Evolutionary conservation across 2,888 invertebrate genomes (phyloP).

Genomic region (Gandaritis pyraliata): DNA sequence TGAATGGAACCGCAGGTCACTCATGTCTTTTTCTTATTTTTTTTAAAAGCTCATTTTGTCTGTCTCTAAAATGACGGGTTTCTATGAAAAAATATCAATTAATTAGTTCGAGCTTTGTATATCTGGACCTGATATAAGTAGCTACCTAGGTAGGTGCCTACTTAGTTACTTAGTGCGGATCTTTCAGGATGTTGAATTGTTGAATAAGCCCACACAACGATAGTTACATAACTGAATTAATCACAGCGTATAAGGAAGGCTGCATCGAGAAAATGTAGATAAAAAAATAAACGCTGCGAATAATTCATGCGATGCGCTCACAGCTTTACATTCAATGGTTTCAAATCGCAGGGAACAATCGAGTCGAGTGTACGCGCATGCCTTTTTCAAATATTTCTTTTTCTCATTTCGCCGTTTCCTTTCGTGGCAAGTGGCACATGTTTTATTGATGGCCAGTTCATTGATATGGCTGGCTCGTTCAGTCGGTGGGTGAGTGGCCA

Average conservation of each 20-base stretch:
- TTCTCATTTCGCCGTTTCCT: constrained; percentile 82
- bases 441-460: constrained; percentile 84
- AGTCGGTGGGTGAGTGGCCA: constrained; percentile 82
- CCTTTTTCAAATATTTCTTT: constrained; percentile 81
- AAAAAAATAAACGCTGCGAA: constrained; percentile 52
- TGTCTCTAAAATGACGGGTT: constrained; percentile 27
- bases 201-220: constrained; percentile 60
- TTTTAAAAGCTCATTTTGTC: constrained; percentile 22
- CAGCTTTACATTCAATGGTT: constrained; percentile 80
- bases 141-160: too few relatives aligned
- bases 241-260: constrained; percentile 62
- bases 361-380: constrained; percentile 70
- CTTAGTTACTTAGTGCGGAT: constrained; percentile 12
- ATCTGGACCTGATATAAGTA: too few relatives aligned
- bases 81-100: too few relatives aligned
- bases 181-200: constrained; percentile 46
- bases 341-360: constrained; percentile 77
- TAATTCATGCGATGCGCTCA: constrained; percentile 71
- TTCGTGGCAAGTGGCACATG: constrained; percentile 82
- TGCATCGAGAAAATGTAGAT: constrained; percentile 48
- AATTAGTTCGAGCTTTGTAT: too few relatives aligned
- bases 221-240: constrained; percentile 71
- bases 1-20: constrained; percentile 48
- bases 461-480: constrained; percentile 84
- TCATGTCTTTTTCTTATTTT: constrained; percentile 43